Percentiles rank a stretch among this genome's conserved stretches.
Evolutionary conservation across 2,888 invertebrate genomes (phyloP).

Genomic region (Iselma pallidipennis): DNA sequence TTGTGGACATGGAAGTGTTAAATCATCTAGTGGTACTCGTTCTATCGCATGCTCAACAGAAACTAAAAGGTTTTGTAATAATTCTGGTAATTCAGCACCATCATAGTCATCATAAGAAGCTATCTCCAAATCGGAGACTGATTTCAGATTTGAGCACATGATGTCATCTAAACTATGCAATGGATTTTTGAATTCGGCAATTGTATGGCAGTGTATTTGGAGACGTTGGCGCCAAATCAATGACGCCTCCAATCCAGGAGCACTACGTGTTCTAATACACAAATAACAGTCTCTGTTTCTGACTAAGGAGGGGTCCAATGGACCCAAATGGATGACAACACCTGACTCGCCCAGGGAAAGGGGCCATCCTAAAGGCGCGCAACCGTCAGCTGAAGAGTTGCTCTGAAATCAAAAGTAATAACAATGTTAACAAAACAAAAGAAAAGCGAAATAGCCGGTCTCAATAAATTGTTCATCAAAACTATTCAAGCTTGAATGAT

Average conservation of each 20-base stretch:
- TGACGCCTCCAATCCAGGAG: slow-evolving; percentile 47
- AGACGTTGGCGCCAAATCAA: slow-evolving; percentile 49
- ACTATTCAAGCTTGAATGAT: slow-evolving; percentile 1
- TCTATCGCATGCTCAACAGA: slow-evolving; percentile 72
- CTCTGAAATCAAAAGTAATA: slow-evolving; percentile 57
- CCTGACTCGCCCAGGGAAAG: slow-evolving; percentile 65
- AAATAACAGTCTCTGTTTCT: slow-evolving; percentile 65
- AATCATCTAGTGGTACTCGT: slow-evolving; percentile 65
- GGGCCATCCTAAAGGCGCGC: slow-evolving; percentile 67
- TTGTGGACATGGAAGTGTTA: slow-evolving; percentile 64
- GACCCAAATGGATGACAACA: slow-evolving; percentile 66
- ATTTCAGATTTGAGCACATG: slow-evolving; percentile 50
- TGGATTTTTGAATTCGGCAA: slow-evolving; percentile 49
- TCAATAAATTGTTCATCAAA: slow-evolving; percentile 5
- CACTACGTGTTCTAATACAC: slow-evolving; percentile 57
- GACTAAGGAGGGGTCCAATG: slow-evolving; percentile 64
- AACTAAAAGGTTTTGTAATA: slow-evolving; percentile 67
- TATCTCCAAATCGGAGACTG: slow-evolving; percentile 50
- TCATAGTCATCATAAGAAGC: slow-evolving; percentile 47
- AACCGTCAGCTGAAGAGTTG: slow-evolving; percentile 55
- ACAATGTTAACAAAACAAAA: neutral
- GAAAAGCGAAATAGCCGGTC: neutral
- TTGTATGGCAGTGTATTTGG: slow-evolving; percentile 46
- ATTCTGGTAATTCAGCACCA: slow-evolving; percentile 63
- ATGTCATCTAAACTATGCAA: slow-evolving; percentile 46